phyloP scores from a whole-genome alignment of 2,113 vertebrate species.

The Acinonyx jubatus region DNA sequence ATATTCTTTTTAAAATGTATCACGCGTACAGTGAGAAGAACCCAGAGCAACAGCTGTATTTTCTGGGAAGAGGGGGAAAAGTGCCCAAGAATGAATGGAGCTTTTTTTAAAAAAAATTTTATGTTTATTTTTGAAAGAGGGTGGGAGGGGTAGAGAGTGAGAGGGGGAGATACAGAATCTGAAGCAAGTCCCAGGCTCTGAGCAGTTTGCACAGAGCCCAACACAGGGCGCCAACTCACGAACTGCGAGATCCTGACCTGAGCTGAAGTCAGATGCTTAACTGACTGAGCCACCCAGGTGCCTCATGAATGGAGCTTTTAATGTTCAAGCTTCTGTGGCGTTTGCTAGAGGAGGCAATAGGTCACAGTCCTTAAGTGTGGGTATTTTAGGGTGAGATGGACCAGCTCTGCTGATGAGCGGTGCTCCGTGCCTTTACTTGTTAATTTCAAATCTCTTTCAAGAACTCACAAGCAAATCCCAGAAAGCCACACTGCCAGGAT shows the following conservation, averaged over 20 bases:
- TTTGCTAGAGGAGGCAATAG: not conserved
- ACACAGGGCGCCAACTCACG: too few relatives aligned
- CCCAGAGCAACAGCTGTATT: not conserved
- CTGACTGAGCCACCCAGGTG: too few relatives aligned
- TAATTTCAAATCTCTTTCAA: not conserved
- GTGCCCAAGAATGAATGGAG: not conserved
- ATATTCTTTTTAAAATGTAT: not conserved
- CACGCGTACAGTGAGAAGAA: not conserved
- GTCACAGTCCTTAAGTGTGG: not conserved
- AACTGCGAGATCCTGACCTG: too few relatives aligned
- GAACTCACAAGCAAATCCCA: not conserved
- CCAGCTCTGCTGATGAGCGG: not conserved
- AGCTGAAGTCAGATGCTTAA: too few relatives aligned
- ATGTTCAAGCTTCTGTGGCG: too few relatives aligned
- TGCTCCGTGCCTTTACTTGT: not conserved
- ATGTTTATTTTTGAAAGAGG: too few relatives aligned
- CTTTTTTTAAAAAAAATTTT: not conserved
- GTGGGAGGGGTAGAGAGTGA: too few relatives aligned
- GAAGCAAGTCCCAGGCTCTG: too few relatives aligned
- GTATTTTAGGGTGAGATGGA: not conserved
- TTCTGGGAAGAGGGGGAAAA: not conserved
- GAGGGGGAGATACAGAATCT: too few relatives aligned
- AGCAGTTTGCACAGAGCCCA: too few relatives aligned
- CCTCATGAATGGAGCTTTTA: not conserved
- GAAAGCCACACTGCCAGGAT: not conserved